Evolutionary conservation across 2,888 invertebrate genomes (phyloP).

Genomic region (Lochmaea capreae): DNA sequence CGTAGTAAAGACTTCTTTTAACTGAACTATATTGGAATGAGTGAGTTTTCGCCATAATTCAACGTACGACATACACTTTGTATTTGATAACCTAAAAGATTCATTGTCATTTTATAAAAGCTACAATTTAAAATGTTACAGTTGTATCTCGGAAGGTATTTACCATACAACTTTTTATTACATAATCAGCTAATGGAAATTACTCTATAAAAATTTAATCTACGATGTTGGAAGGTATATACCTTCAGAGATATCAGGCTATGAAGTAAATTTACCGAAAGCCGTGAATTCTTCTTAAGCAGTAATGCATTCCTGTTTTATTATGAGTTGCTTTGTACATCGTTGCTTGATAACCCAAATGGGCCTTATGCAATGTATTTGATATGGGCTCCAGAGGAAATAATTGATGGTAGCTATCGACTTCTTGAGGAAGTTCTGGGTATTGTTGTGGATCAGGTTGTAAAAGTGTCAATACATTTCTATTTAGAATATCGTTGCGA

Average conservation of each 20-base stretch:
- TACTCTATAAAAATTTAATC: no score
- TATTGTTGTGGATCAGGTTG: constrained; percentile 78
- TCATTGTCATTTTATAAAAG: neutral
- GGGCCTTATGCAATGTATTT: constrained; percentile 72
- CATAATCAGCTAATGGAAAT: no score
- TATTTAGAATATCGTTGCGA: constrained; percentile 80
- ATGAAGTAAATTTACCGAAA: constrained; percentile 67
- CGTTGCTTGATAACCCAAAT: constrained; percentile 81
- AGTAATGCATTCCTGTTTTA: constrained; percentile 87
- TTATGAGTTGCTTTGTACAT: constrained; percentile 91
- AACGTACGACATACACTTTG: constrained; percentile 86
- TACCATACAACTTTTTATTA: no score
- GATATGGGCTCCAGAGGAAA: constrained; percentile 82
- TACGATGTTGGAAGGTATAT: neutral
- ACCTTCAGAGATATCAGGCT: neutral
- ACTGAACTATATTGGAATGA: constrained; percentile 93
- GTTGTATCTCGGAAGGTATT: no score
- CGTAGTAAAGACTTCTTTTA: constrained; percentile 94
- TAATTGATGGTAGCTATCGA: constrained; percentile 91
- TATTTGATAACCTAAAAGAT: constrained; percentile 71
- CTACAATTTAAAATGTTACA: neutral
- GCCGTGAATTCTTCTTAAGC: constrained; percentile 89
- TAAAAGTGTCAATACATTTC: constrained; percentile 78
- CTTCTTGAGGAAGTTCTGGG: constrained; percentile 79
- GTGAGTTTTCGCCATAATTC: constrained; percentile 96